phyloP scores from a whole-genome alignment of 2,797 vertebrate species.

The Helarctos malayanus region DNA sequence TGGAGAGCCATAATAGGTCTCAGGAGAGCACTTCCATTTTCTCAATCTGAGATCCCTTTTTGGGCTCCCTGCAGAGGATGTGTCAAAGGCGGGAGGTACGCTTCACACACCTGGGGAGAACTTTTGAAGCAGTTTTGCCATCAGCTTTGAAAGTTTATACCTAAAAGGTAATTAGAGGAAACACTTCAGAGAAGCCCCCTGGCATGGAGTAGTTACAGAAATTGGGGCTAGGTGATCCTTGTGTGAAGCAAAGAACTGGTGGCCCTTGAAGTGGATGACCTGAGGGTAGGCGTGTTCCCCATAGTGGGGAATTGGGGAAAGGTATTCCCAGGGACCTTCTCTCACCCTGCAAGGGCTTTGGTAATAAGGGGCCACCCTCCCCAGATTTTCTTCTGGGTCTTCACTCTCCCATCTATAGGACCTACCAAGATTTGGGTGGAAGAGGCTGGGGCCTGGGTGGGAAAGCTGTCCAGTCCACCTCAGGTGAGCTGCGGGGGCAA shows the following conservation, averaged over 20 bases:
- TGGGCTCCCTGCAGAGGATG: background rate
- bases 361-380: background rate
- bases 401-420: background rate
- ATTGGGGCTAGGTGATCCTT: background rate
- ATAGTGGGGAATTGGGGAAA: background rate
- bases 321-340: background rate
- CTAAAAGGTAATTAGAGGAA: constrained; percentile 55
- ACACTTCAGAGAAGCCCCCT: background rate
- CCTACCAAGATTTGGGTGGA: background rate
- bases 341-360: background rate
- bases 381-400: background rate
- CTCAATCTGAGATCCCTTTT: background rate
- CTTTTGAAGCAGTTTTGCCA: background rate
- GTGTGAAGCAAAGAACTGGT: constrained; percentile 16
- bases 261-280: background rate
- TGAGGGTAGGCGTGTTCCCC: background rate
- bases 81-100: background rate
- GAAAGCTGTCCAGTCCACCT: background rate
- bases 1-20: background rate
- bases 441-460: background rate
- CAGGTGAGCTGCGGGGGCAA: background rate
- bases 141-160: background rate
- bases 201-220: constrained; percentile 38
- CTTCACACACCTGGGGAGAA: background rate
- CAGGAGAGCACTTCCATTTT: background rate